These are phyloP conservation scores for Daboia siamensis DNA, from an alignment of 2,113 vertebrate genomes.

Conservation along the genomic window DNA sequence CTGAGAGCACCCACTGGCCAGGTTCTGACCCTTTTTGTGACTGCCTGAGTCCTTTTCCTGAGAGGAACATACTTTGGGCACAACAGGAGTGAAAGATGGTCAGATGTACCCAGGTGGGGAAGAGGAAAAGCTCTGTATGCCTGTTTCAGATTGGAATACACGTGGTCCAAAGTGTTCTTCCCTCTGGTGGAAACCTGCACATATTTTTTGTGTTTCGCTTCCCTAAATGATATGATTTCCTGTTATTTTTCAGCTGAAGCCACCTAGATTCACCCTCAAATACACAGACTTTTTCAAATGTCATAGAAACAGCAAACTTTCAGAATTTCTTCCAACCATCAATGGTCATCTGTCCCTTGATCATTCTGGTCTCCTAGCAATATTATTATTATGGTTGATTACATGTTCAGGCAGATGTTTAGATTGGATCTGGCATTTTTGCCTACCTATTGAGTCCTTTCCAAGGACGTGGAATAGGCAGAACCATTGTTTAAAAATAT, in stretches of 20 bases:
- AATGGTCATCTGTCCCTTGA: background rate
- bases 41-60: no score
- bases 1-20: no score
- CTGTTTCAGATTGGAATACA: no score
- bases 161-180: no score
- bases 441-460: background rate
- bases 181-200: no score
- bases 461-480: background rate
- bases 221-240: background rate
- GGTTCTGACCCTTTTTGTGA: no score
- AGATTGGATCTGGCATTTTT: background rate
- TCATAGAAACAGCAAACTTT: background rate
- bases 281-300: background rate
- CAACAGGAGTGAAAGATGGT: no score
- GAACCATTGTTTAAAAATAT: background rate
- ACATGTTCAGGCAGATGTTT: background rate
- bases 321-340: background rate
- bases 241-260: background rate
- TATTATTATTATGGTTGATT: background rate
- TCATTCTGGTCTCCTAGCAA: background rate
- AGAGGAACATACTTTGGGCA: no score
- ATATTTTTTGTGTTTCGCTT: background rate
- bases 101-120: no score
- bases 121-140: no score
- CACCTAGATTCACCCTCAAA: background rate